Percentiles rank a stretch among this genome's conserved stretches.
Conservation (phyloP, 1,140 invertebrate species). For the Rhopalosiphum maidis region DNA sequence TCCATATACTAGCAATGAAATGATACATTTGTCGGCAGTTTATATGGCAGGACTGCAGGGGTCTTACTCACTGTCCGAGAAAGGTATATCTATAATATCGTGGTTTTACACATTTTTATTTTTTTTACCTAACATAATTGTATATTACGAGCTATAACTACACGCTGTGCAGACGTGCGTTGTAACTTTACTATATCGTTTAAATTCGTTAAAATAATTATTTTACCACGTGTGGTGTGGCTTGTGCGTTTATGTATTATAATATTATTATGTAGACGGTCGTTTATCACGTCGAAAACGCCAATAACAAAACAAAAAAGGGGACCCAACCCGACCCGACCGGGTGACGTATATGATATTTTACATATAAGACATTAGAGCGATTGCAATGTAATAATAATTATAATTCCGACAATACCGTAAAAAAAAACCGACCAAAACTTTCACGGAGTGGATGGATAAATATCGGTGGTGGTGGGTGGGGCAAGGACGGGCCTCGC, state of each 20-base stretch:
- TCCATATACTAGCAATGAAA: neutral
- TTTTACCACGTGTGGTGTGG: neutral
- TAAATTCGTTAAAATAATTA: neutral
- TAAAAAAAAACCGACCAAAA: neutral
- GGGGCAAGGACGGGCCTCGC: neutral
- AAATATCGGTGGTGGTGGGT: neutral
- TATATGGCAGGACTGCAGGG: neutral
- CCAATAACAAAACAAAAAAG: neutral
- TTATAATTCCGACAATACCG: no score
- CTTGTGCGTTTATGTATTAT: neutral
- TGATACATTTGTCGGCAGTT: neutral
- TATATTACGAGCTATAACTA: neutral
- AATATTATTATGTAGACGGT: neutral
- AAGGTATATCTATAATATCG: neutral
- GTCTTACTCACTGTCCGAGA: neutral
- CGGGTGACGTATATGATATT: neutral
- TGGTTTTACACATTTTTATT: neutral
- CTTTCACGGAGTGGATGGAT: neutral
- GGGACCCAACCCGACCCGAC: neutral
- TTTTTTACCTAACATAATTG: neutral
- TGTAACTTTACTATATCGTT: neutral
- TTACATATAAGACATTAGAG: no score
- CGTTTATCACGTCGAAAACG: neutral
- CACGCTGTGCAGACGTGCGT: neutral
- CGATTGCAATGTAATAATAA: neutral